phyloP scores from a whole-genome alignment of 1,140 invertebrate species.

The Zaprionus tsacasi region DNA sequence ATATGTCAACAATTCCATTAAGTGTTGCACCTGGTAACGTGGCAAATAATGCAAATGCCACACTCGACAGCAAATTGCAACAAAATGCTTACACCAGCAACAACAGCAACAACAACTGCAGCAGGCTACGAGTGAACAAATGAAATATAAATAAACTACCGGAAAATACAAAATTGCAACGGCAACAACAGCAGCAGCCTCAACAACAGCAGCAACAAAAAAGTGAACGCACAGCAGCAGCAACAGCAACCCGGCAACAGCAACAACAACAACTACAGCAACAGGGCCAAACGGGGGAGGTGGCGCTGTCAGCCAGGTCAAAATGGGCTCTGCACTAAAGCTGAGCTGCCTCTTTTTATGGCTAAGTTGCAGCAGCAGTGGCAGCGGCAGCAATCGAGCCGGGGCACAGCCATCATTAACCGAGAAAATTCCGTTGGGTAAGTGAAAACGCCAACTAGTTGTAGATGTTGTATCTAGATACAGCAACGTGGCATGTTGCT shows the following conservation, averaged over 20 bases:
- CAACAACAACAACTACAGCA: constrained; percentile 36
- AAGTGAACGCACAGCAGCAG: background rate
- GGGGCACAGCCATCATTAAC: constrained; percentile 81
- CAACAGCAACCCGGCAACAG: constrained; percentile 28
- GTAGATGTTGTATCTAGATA: too few relatives aligned
- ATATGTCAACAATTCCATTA: constrained; percentile 35
- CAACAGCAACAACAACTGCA: constrained; percentile 38
- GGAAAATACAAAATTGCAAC: constrained; percentile 18
- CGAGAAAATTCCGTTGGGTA: constrained; percentile 84
- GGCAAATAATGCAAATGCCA: constrained; percentile 63
- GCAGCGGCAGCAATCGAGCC: constrained; percentile 36
- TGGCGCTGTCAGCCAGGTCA: constrained; percentile 39
- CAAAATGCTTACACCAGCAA: constrained; percentile 44
- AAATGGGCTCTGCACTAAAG: constrained; percentile 73
- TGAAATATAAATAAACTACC: constrained; percentile 31
- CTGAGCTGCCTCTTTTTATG: constrained; percentile 73
- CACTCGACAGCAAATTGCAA: constrained; percentile 54
- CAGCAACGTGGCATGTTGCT: too few relatives aligned
- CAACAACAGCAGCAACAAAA: constrained; percentile 8
- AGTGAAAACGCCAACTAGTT: constrained; percentile 39
- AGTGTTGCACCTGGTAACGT: constrained; percentile 8
- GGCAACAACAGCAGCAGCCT: constrained; percentile 1
- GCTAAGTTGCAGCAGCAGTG: constrained; percentile 61
- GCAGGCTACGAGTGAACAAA: constrained; percentile 44
- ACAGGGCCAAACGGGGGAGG: constrained; percentile 15